Evolutionary conservation across 2,797 vertebrate genomes (phyloP).

Genomic region (Anguilla anguilla): DNA sequence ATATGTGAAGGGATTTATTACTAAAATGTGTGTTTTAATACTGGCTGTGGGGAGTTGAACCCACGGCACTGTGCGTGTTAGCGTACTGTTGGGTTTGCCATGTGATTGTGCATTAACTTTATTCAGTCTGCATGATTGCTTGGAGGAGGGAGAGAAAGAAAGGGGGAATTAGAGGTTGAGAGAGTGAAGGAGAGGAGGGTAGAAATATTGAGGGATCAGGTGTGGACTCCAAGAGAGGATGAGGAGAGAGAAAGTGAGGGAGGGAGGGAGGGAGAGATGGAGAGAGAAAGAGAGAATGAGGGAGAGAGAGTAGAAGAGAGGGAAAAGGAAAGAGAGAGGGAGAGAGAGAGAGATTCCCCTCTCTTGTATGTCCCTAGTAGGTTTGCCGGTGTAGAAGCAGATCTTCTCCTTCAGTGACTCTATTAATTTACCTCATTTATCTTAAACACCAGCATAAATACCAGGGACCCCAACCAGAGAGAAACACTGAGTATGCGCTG

Average conservation of each 20-base stretch:
- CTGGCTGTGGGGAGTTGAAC: background rate
- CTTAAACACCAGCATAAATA: constrained; percentile 85
- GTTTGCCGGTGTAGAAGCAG: constrained; percentile 78
- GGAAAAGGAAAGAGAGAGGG: constrained; percentile 32
- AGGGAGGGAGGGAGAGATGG: constrained; percentile 35
- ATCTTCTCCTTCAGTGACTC: constrained; percentile 88
- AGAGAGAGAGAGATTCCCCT: constrained; percentile 55
- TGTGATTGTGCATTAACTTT: background rate
- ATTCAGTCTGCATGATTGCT: background rate
- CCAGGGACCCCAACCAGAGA: constrained; percentile 72
- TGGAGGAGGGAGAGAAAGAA: constrained; percentile 43
- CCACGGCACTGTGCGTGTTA: background rate
- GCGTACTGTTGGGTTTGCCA: background rate
- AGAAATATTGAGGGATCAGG: background rate
- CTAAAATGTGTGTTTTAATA: background rate
- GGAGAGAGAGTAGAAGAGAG: constrained; percentile 11
- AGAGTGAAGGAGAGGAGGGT: background rate
- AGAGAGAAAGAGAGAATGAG: constrained; percentile 24
- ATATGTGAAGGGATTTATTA: background rate
- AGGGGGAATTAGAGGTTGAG: constrained; percentile 12
- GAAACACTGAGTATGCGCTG: constrained; percentile 22
- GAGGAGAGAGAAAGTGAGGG: background rate
- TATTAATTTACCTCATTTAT: constrained; percentile 97
- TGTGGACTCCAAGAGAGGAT: constrained; percentile 8
- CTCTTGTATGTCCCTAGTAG: constrained; percentile 71